Evolutionary conservation across 23 tunicate species (phyloP), one percentile per base, ranked within the genome.

Genomic region (Phallusia fumigata): DNA sequence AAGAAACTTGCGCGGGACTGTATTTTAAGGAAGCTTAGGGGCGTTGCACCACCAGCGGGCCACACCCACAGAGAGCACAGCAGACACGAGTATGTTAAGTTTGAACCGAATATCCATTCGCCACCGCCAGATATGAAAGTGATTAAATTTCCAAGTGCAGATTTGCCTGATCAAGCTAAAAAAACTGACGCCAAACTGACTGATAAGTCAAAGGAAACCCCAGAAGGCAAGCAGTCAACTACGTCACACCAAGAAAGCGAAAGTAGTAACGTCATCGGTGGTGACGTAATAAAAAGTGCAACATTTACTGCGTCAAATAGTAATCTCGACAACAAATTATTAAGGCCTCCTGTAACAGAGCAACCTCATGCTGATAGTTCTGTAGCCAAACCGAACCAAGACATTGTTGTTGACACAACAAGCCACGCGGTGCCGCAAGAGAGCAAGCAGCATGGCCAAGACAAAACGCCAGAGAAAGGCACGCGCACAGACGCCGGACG

Each of bases 251-350:
- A 40, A 40, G 47, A 10, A 40, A 40, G 47, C 47, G 47, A 40
- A 10, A 40, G 47, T 10, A 40, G 47, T 58, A 16, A 58, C 28
- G 16, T 58, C 15, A 51, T 18, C 15, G 16, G 69, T 13, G 16
- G 69, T 58, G 69, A 58, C 69, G 69, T 58, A 1, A 58, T 58
- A 58, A 58, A 58, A 58, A 58, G 69, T 58, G 69, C 69, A 1
- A 58, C 69, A 6, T 58, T 58, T 58, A 24, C 28, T 6, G 69
- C 69, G 3, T 58, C 69, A 2, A 58, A 24, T 16, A 58, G 26
- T 5, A 58, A 58, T 21, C 69, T 24, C 13, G 69, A 22, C 28
- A 24, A 51, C 15, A 15, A 51, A 51, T 13, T 15, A n/a, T 13
- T 18, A 51, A 15, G 58, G 58, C 15, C 58, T 13, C 18, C 58